phyloP scores from a whole-genome alignment of 2,113 vertebrate species.

The Xiphophorus hellerii region DNA sequence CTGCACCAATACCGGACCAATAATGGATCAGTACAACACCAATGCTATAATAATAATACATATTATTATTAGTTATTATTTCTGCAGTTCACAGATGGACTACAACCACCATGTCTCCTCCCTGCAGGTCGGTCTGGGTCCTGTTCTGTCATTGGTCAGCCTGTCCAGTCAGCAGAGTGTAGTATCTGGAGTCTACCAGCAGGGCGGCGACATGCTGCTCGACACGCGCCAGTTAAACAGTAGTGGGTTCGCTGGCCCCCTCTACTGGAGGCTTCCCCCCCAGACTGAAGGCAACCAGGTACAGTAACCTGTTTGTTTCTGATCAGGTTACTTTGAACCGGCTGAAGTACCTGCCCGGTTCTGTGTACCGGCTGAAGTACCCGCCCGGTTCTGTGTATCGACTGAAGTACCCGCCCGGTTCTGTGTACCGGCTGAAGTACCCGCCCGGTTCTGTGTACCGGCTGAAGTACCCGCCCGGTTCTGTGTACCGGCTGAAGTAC shows the following conservation, averaged over 20 bases:
- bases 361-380: background rate
- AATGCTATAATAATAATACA: too few species aligned
- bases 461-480: background rate
- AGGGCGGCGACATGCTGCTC: slow-evolving; percentile 82
- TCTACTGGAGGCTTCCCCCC: slow-evolving; percentile 89
- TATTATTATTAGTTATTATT: too few species aligned
- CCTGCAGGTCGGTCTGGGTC: slow-evolving; percentile 30
- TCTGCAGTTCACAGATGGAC: slow-evolving; percentile 4
- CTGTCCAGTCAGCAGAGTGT: slow-evolving; percentile 84
- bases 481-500: background rate
- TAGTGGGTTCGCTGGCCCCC: slow-evolving; percentile 76
- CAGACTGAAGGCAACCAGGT: slow-evolving; percentile 88
- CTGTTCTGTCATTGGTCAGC: slow-evolving; percentile 80
- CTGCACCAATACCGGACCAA: background rate
- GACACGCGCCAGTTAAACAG: slow-evolving; percentile 78
- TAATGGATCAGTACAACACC: too few species aligned
- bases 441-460: too few species aligned
- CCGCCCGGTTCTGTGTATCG: slow-evolving; percentile 32
- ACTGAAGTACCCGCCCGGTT: slow-evolving; percentile 74
- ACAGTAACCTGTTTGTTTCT: background rate
- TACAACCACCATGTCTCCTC: too few species aligned
- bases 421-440: too few species aligned
- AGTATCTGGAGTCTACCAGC: slow-evolving; percentile 83
- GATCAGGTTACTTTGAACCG: too few species aligned
- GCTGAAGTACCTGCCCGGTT: too few species aligned